A percentile compares a stretch with the other conserved stretches of the same genome.
These are phyloP conservation scores for Anguilla marmorata DNA, from an alignment of 2,797 vertebrate species.

Conservation along the genomic window DNA sequence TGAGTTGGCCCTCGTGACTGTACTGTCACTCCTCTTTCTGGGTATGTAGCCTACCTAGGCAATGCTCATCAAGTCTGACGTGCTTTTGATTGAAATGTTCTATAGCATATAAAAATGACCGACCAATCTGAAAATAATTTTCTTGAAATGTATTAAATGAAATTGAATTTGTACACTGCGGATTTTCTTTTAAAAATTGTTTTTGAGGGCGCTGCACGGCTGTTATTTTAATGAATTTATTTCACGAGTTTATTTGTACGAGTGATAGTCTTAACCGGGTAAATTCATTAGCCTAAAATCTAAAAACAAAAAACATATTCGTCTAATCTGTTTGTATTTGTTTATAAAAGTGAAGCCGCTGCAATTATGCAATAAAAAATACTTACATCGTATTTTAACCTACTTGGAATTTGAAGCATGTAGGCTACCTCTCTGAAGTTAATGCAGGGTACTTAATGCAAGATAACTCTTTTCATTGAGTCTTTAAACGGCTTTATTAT, in stretches of 20 bases:
- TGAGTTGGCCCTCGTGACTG: conserved; percentile 38
- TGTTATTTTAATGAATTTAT: too few species aligned
- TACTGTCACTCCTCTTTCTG: conserved; percentile 46
- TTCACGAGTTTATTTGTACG: too few species aligned
- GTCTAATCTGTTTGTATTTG: too few species aligned
- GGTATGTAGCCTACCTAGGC: conserved; percentile 44
- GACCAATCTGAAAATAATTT: neutral
- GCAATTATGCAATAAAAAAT: neutral
- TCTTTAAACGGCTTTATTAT: neutral
- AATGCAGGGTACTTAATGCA: neutral
- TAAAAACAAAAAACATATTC: too few species aligned
- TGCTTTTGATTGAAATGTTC: neutral
- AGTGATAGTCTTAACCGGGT: too few species aligned
- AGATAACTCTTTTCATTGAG: neutral
- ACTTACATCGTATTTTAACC: too few species aligned
- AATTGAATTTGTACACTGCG: too few species aligned
- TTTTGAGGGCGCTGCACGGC: too few species aligned
- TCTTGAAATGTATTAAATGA: neutral
- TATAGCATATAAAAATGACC: neutral
- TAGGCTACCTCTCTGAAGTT: too few species aligned
- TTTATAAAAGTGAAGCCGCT: neutral
- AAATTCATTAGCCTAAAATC: too few species aligned
- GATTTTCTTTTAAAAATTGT: too few species aligned
- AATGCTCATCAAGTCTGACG: neutral
- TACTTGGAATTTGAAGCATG: too few species aligned